phyloP scores from a whole-genome alignment of 2,113 vertebrate genomes.

The Conger conger region DNA sequence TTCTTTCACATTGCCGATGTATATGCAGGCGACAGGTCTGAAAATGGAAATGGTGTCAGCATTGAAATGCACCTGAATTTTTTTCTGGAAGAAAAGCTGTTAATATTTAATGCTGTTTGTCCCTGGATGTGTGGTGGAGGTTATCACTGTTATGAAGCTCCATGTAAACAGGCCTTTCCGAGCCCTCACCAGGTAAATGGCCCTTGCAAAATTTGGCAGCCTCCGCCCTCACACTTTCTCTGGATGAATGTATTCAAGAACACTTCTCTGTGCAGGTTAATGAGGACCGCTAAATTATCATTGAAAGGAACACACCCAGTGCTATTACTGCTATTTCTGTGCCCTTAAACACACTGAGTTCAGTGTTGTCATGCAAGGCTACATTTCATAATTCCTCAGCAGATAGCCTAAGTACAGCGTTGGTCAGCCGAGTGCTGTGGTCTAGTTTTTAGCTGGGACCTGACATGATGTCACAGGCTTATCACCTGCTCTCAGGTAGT shows the following conservation, averaged over 20 bases:
- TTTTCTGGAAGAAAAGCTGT: neutral
- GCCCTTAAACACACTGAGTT: neutral
- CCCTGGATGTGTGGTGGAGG: neutral
- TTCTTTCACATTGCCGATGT: neutral
- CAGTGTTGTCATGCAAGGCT: neutral
- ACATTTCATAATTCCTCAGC: neutral
- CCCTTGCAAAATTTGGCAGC: neutral
- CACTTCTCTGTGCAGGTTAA: neutral
- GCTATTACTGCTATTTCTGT: neutral
- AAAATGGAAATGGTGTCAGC: neutral
- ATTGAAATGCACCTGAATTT: neutral
- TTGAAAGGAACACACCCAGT: slow-evolving; percentile 2
- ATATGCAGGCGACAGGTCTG: neutral
- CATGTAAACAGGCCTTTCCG: neutral
- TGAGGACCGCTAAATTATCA: neutral
- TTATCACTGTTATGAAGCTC: neutral
- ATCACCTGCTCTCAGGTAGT: slow-evolving; percentile 41
- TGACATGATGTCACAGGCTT: slow-evolving; percentile 29
- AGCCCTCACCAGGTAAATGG: neutral
- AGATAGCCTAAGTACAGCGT: neutral
- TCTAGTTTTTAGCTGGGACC: neutral
- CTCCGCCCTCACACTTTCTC: neutral
- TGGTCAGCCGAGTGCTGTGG: neutral
- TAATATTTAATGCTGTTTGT: neutral
- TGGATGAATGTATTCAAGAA: neutral